Conservation (phyloP, 2,113 vertebrate genomes). For the Oncorhynchus kisutch region DNA sequence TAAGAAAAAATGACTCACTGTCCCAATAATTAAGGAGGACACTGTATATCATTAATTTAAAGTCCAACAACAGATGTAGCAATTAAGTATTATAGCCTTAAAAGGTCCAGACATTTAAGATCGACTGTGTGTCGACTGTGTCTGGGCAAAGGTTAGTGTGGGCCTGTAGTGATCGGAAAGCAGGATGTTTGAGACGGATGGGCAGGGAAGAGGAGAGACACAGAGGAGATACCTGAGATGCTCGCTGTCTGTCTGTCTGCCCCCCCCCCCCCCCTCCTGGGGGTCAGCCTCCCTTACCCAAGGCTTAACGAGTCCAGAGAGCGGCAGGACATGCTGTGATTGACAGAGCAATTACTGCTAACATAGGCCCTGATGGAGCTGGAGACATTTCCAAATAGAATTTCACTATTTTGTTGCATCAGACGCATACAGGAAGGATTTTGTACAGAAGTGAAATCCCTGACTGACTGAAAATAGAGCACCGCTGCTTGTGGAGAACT, state of each 20-base stretch:
- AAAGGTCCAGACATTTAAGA: too few species aligned
- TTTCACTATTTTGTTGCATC: slow-evolving; percentile 76
- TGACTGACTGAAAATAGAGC: background rate
- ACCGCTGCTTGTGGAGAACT: slow-evolving; percentile 48
- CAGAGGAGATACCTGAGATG: background rate
- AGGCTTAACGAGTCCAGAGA: slow-evolving; percentile 70
- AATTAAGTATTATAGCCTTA: too few species aligned
- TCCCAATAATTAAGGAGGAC: too few species aligned
- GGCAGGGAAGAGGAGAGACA: slow-evolving; percentile 21
- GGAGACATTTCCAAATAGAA: slow-evolving; percentile 80
- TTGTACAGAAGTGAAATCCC: slow-evolving; percentile 58
- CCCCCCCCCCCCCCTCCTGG: slow-evolving; percentile 35
- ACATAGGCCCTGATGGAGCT: slow-evolving; percentile 70
- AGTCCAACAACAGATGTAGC: too few species aligned
- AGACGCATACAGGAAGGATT: slow-evolving; percentile 70
- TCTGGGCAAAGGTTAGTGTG: too few species aligned
- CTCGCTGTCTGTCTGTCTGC: slow-evolving; percentile 8
- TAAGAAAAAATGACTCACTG: too few species aligned
- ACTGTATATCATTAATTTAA: too few species aligned
- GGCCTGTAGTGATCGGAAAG: too few species aligned
- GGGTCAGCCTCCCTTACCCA: slow-evolving; percentile 36
- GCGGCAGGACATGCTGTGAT: slow-evolving; percentile 70
- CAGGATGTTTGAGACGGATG: background rate
- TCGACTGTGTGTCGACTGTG: too few species aligned
- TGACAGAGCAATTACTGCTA: slow-evolving; percentile 85